These are phyloP conservation scores for Hydrotaea cyrtoneurina DNA, from an alignment of 2,888 invertebrate genomes.

Conservation along the genomic window DNA sequence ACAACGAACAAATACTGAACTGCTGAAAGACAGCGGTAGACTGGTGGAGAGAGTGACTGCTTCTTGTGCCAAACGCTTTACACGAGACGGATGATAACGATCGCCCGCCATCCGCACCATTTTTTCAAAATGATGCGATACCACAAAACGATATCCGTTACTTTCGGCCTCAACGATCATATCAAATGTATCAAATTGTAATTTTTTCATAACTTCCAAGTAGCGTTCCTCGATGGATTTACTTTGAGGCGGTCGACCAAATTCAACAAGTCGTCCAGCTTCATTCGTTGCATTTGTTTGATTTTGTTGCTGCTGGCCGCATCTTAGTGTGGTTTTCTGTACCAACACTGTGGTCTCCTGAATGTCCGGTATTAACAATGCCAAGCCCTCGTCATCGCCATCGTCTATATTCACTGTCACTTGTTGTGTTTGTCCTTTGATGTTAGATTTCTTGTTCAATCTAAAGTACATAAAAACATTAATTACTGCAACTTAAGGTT, in stretches of 20 bases:
- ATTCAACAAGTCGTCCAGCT: slow-evolving; percentile 68
- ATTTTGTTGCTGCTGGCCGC: slow-evolving; percentile 74
- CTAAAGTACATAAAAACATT: slow-evolving; percentile 74
- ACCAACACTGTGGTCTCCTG: slow-evolving; percentile 83
- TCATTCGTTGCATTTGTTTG: slow-evolving; percentile 69
- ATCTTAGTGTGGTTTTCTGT: slow-evolving; percentile 77
- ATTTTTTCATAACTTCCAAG: slow-evolving; percentile 91
- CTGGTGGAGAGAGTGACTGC: slow-evolving; percentile 95
- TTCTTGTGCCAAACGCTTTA: slow-evolving; percentile 96
- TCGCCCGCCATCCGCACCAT: slow-evolving; percentile 93
- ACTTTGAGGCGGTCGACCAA: slow-evolving; percentile 82
- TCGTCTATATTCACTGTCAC: slow-evolving; percentile 83
- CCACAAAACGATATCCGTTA: slow-evolving; percentile 89
- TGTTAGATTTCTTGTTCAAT: slow-evolving; percentile 84
- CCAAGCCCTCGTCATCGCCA: slow-evolving; percentile 94
- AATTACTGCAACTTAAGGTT: no score
- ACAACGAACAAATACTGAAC: slow-evolving; percentile 96
- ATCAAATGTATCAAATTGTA: slow-evolving; percentile 96
- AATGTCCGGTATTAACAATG: slow-evolving; percentile 93
- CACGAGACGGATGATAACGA: slow-evolving; percentile 91
- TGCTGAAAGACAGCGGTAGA: slow-evolving; percentile 94
- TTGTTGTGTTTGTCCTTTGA: slow-evolving; percentile 80
- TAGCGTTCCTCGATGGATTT: slow-evolving; percentile 88
- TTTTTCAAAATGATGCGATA: slow-evolving; percentile 94
- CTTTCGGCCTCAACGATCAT: slow-evolving; percentile 92